Conservation (phyloP, 2,113 vertebrate genomes). For the Microcebus jonahi region DNA sequence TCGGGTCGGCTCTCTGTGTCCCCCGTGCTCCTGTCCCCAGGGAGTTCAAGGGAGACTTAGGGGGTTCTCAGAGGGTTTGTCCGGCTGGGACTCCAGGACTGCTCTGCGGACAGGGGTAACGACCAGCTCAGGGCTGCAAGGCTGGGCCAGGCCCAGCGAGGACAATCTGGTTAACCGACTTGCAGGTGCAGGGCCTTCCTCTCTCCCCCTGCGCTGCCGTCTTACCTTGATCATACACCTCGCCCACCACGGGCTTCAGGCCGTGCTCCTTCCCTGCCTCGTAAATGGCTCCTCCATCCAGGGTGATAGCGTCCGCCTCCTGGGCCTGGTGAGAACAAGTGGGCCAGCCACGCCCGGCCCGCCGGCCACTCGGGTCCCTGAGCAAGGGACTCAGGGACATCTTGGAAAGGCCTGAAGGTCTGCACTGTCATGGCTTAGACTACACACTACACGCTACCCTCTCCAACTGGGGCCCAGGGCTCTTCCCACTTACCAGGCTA, state of each 20-base stretch:
- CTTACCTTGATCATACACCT: conserved; percentile 89
- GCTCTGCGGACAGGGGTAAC: not conserved
- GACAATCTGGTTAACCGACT: not conserved
- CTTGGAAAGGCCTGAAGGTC: not conserved
- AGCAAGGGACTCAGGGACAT: not conserved
- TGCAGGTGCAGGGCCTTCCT: not conserved
- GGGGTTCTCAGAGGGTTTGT: not conserved
- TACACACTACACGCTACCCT: not conserved
- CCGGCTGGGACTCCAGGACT: not conserved
- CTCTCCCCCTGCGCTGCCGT: accelerated
- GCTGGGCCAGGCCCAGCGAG: not conserved
- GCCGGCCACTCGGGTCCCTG: accelerated
- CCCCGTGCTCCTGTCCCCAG: not conserved
- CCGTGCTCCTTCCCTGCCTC: conserved; percentile 86
- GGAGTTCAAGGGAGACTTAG: not conserved
- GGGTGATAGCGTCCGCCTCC: conserved; percentile 90
- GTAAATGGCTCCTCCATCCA: conserved; percentile 88
- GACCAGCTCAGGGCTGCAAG: not conserved
- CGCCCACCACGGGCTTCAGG: conserved; percentile 92
- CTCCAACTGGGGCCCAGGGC: not conserved
- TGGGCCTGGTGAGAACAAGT: conserved; percentile 81
- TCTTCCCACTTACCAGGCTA: not conserved
- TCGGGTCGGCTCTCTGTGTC: not conserved
- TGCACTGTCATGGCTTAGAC: not conserved
- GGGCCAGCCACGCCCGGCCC: not conserved